These are phyloP conservation scores for Aramus guarauna DNA, from an alignment of 2,113 vertebrate species.

Conservation along the genomic window DNA sequence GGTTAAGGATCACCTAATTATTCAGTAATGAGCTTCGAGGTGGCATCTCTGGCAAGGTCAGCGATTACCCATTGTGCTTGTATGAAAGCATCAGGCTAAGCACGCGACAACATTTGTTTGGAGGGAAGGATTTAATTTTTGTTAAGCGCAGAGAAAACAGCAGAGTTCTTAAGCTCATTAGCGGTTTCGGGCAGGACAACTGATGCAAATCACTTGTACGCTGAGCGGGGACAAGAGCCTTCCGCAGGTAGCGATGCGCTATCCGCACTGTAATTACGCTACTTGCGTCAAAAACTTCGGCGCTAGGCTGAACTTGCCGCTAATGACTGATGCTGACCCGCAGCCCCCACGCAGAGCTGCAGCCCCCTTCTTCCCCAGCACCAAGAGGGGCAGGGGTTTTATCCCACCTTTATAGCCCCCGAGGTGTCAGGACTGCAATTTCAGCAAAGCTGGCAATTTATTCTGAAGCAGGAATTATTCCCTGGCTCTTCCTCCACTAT, in stretches of 20 bases:
- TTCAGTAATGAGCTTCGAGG: background rate
- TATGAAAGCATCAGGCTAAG: background rate
- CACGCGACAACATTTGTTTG: background rate
- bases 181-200: background rate
- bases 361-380: background rate
- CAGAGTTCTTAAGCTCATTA: conserved; percentile 25
- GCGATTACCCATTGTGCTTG: background rate
- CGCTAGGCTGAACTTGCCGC: background rate
- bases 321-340: background rate
- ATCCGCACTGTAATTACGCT: background rate
- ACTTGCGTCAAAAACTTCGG: background rate
- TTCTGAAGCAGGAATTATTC: background rate
- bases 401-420: background rate
- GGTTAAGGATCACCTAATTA: background rate
- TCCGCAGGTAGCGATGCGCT: background rate
- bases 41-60: conserved; percentile 19
- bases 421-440: background rate
- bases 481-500: background rate
- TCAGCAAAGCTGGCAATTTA: background rate
- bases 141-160: background rate
- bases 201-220: background rate
- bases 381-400: background rate
- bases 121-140: conserved; percentile 20
- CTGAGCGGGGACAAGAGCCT: background rate
- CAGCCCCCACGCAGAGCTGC: background rate